Evolutionary conservation across 2,888 invertebrate genomes (phyloP), one percentile per base, ranked within the genome.

Genomic region (Hypomecis atomaria): DNA sequence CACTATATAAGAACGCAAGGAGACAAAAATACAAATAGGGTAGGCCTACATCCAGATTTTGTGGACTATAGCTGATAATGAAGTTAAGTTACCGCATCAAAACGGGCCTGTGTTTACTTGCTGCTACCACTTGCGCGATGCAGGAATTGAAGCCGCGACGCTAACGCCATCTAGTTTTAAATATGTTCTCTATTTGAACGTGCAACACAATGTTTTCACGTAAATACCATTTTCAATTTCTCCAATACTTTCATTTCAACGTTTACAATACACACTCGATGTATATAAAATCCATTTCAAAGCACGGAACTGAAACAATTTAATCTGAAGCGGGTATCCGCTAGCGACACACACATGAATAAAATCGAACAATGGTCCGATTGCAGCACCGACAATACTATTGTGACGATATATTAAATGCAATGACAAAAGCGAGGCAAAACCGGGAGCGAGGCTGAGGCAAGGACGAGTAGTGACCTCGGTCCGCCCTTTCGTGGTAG

Each of bases 391-490:
- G 56, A 67, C 59, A 55, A 44, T 42, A 58, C 56, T 63, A 65
- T 70, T 68, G 67, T 70, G 50, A 64, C 55, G 44, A 70, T 71
- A 70, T 59, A 65, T 56, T 63, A 53, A 73, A 71, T 75, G 65
- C 71, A 77, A 73, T 75, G 76, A 77, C 76, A 74, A 69, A 75
- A 49, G 68, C 72, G 69, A 74, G 71, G 74, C 65, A 58, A 74
- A 75, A 66, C 69, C 61, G 64, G 70, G 70, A 68, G 55, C 70
- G 71, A 74, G 73, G 73, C 68, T 72, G 47, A 50, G 45, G 60
- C 74, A 78, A 79, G 78, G 76, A 67, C 78, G 58, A 47, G n/a
- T 43, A 38, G 11, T 40, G 69, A 69, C 77, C 78, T 79, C 72
- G 74, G 47, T 45, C 56, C 59, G 62, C 66, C 59, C 54, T 67